These are phyloP conservation scores for Aplochiton taeniatus DNA, from an alignment of 2,797 vertebrate species.

Conservation along the genomic window DNA sequence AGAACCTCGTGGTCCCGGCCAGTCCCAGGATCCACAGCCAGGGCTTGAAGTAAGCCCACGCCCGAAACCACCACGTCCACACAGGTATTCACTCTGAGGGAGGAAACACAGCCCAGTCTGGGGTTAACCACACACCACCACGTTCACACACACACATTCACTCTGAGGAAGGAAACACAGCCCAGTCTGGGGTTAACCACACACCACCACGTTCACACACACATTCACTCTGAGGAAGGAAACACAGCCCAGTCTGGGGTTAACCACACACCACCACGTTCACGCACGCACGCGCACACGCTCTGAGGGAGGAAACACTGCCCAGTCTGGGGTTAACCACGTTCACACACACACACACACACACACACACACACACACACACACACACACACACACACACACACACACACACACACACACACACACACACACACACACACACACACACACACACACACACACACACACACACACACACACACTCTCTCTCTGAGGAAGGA, in stretches of 20 bases:
- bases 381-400: too few species aligned
- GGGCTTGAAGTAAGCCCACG: conserved; percentile 86
- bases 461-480: too few species aligned
- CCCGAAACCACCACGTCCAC: conserved; percentile 95
- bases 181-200: too few species aligned
- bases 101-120: conserved; percentile 2
- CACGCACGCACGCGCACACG: too few species aligned
- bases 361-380: too few species aligned
- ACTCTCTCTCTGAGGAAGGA: too few species aligned
- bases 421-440: too few species aligned
- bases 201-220: neutral
- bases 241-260: neutral
- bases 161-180: neutral
- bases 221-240: neutral
- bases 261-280: too few species aligned
- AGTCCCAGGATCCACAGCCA: conserved; percentile 81
- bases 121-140: too few species aligned
- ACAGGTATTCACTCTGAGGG: conserved; percentile 89
- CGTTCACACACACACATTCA: conserved; percentile 6
- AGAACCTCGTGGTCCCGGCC: conserved; percentile 84
- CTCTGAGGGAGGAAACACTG: neutral
- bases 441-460: too few species aligned
- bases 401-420: too few species aligned
- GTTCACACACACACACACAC: conserved; percentile 4
- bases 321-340: too few species aligned